Evolutionary conservation across 1,140 invertebrate genomes (phyloP), one percentile per base, ranked within the genome.

Genomic region (Chymomyza costata): DNA sequence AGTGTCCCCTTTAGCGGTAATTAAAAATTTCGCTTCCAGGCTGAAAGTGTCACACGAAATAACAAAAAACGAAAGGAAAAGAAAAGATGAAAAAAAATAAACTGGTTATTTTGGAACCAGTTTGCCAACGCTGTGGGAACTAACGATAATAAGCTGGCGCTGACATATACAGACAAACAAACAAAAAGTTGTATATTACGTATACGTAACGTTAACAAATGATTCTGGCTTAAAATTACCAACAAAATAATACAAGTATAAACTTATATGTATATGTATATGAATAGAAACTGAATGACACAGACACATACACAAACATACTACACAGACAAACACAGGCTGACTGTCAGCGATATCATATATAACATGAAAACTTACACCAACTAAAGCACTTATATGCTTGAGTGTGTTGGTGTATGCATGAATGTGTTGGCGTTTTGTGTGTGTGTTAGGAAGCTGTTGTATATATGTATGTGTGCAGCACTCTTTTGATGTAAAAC

Each of bases 191-290:
- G 63, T 41, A 50, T 37, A 61, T 65, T 50, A 56, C 57, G 57
- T 66, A 55, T 63, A 66, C 68, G 53, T 57, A 66, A 21, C 67
- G 40, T 62, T 64, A 73, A 73, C 64, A 73, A 73, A 74, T 65
- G 70, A 74, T 61, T 48, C 46, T 74, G 70, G 49, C 59, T 37
- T 21, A 16, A 52, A 41, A 48, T n/a, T n/a, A n/a, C 39, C 21
- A 39, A 15, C 30, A 48, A 60, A 43, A 55, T 48, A 38, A 43
- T n/a, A n/a, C n/a, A n/a, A n/a, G n/a, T n/a, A n/a, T n/a, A n/a
- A n/a, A n/a, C n/a, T n/a, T n/a, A n/a, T n/a, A n/a, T n/a, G n/a
- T n/a, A n/a, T n/a, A n/a, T n/a, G n/a, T n/a, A n/a, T n/a, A n/a
- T n/a, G 51, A 18, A 52, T 15, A 37, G 46, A 19, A 40, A 51